Percentiles rank a stretch among this genome's conserved stretches.
Conservation (phyloP, 1,140 invertebrate genomes). For the Diachasmimorpha longicaudata region DNA sequence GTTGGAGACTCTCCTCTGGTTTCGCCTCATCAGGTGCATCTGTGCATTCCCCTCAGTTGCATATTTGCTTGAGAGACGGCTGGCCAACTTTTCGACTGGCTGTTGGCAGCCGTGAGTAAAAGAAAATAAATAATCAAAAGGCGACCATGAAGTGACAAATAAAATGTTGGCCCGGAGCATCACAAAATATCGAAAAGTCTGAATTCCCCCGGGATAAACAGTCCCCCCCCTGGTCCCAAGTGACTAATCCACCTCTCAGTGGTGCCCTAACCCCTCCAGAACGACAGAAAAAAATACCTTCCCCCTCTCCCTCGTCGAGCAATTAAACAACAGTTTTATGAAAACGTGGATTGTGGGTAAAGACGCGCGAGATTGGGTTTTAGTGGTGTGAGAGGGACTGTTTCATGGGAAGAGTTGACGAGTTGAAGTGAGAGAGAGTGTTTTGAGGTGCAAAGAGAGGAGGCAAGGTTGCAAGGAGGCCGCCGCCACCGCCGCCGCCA, state of each 20-base stretch:
- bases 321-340: neutral
- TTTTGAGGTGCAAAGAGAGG: neutral
- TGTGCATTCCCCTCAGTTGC: neutral
- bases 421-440: conserved; percentile 4
- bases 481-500: conserved; percentile 23
- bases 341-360: conserved; percentile 9
- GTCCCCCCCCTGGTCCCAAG: neutral
- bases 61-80: conserved; percentile 30
- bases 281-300: neutral
- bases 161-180: conserved; percentile 47
- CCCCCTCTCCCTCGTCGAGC: neutral
- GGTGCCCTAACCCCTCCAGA: neutral
- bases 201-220: neutral
- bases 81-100: conserved; percentile 43
- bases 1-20: neutral
- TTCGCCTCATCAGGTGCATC: neutral
- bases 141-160: conserved; percentile 63
- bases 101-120: conserved; percentile 60
- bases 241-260: neutral
- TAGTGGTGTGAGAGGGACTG: neutral
- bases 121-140: conserved; percentile 64
- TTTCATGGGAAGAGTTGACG: neutral
- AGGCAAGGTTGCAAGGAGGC: conserved; percentile 35
- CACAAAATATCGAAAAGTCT: neutral
- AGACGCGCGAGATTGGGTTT: conserved; percentile 3